A percentile compares a stretch with the other conserved stretches of the same genome.
Conservation (phyloP, 2,888 invertebrate species). For the Nomada fabriciana region DNA sequence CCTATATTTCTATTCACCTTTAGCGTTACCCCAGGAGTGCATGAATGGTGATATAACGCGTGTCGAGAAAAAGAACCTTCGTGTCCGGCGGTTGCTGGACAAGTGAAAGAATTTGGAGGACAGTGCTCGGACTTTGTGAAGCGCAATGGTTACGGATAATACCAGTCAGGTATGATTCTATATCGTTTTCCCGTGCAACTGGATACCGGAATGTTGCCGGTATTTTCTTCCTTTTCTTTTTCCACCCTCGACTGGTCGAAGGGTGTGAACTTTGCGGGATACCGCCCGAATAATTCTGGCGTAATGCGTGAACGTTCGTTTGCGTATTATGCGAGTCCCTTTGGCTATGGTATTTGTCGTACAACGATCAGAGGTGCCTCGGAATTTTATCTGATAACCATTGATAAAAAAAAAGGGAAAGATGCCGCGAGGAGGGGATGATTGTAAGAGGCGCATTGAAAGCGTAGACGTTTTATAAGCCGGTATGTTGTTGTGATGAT, state of each 20-base stretch:
- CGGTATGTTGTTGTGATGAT: slow-evolving; percentile 22
- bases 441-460: slow-evolving; percentile 10
- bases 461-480: slow-evolving; percentile 27
- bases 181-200: not conserved
- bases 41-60: slow-evolving; percentile 70
- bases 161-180: slow-evolving; percentile 79
- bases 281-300: not conserved
- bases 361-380: not conserved
- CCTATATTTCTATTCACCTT: slow-evolving; percentile 71
- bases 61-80: slow-evolving; percentile 51
- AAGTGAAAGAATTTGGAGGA: slow-evolving; percentile 30
- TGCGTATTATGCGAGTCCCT: not conserved
- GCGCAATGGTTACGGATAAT: slow-evolving; percentile 82
- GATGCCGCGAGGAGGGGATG: slow-evolving; percentile 21
- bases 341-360: too few species aligned
- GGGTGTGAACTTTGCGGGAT: slow-evolving; percentile 40
- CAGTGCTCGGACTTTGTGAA: slow-evolving; percentile 24
- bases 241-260: slow-evolving; percentile 45
- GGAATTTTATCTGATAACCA: not conserved
- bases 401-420: slow-evolving; percentile 8
- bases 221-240: slow-evolving; percentile 13
- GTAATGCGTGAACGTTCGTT: not conserved
- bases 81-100: slow-evolving; percentile 55
- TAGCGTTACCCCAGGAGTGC: slow-evolving; percentile 67
- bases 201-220: slow-evolving; percentile 57